Percentiles rank a stretch among this genome's conserved stretches.
Conservation (phyloP, 2,113 vertebrate genomes). For the Carettochelys insculpta region DNA sequence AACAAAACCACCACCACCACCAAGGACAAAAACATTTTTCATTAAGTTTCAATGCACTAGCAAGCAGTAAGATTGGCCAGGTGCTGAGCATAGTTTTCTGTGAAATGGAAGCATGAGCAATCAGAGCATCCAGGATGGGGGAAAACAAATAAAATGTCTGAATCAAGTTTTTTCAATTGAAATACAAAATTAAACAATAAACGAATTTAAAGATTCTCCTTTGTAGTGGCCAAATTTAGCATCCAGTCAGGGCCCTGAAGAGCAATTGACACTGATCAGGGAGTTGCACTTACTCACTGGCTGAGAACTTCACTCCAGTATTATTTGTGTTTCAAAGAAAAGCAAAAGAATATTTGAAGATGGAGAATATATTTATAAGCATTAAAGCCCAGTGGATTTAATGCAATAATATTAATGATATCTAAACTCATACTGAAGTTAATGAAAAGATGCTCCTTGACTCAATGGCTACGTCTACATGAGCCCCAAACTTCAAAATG, state of each 20-base stretch:
- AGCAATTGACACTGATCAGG: not conserved
- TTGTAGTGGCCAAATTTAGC: not conserved
- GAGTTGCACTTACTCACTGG: not conserved
- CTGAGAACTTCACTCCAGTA: not conserved
- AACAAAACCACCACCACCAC: too few species aligned
- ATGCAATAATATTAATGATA: not conserved
- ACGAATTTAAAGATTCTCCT: not conserved
- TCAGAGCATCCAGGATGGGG: not conserved
- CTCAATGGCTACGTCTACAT: too few species aligned
- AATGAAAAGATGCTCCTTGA: not conserved
- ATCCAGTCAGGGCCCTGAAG: not conserved
- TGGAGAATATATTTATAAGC: not conserved
- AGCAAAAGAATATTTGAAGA: too few species aligned
- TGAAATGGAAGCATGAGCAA: not conserved
- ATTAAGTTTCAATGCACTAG: not conserved
- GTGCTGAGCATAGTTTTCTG: not conserved
- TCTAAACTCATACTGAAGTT: not conserved
- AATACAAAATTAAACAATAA: not conserved
- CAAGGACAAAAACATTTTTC: not conserved
- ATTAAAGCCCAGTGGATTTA: not conserved
- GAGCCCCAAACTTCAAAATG: too few species aligned
- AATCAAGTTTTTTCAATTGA: fast-evolving
- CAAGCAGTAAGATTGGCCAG: not conserved
- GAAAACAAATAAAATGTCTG: not conserved
- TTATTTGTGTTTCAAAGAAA: not conserved